Base-by-base conservation (phyloP, 2,113 vertebrate genomes). In the Sebastes schlegelii region DNA sequence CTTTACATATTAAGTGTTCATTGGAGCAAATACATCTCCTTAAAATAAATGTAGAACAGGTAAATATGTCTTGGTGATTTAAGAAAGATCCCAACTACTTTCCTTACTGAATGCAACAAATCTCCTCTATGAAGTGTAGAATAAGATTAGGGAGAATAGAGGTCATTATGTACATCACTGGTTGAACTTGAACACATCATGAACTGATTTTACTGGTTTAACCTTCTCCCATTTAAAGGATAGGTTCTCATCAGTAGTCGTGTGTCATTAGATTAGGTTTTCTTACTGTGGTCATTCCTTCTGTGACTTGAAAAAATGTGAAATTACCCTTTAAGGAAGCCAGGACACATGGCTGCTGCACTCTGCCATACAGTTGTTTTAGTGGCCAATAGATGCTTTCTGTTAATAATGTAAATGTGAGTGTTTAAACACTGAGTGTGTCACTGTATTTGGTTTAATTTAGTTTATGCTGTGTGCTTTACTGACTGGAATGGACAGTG, bases 391-490 rank as follows among this genome's bases (percentile, higher is more conserved):
- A 4, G 16, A 46, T 58, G 8, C 9, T 40, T n/a, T 74, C n/a
- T 12, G 11, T 74, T 45, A 10, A 63, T 43, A 19, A 4, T 52
- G 8, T 77, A 70, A 48, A 63, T 72, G 19, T 21, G 54, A n/a
- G 8, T 61, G 19, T 77, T 64, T 42, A 43, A 79, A 74, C 63
- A 42, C 49, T 17, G 3, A 71, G 17, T 51, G 11, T 19, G 63
- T 42, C 40, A 11, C 40, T 51, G 51, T 9, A 12, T 62, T 0
- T 26, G 26, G 26, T 26, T 26, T 13, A 26, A 60, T 19, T 66
- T 21, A 52, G 48, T 63, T 45, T 4, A 19, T 62, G 23, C 13
- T 48, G 2, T 76, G 66, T 70, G 48, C n/a, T 55, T 63, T 54
- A 10, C 48, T 48, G 3, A 6, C 13, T 80, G 58, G 8, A 65